Percentiles rank a stretch among this genome's conserved stretches.
phyloP scores from a whole-genome alignment of 2,113 vertebrate species.

The Melanocharis versteri region DNA sequence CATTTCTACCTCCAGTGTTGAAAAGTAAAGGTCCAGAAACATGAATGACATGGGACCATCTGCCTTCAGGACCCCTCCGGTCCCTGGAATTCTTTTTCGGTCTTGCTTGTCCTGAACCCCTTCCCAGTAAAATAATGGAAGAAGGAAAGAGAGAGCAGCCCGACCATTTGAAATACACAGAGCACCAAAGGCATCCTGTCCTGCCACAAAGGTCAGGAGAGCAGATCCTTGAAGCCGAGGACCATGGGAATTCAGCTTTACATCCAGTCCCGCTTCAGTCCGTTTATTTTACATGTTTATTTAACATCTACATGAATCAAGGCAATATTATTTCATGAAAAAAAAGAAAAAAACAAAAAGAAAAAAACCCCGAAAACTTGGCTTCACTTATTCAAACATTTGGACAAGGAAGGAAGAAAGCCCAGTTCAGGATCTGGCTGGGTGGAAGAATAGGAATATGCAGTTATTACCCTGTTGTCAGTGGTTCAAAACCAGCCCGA shows the following conservation, averaged over 20 bases:
- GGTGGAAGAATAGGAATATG: conserved; percentile 12
- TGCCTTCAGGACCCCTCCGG: background rate
- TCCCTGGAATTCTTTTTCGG: background rate
- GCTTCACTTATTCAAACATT: conserved; percentile 58
- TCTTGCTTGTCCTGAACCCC: background rate
- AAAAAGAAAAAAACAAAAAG: background rate
- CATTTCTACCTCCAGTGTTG: background rate
- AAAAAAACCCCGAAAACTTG: conserved; percentile 29
- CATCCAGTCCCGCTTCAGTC: background rate
- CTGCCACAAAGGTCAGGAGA: background rate
- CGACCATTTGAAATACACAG: background rate
- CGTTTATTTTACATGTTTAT: conserved; percentile 41
- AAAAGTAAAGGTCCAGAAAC: background rate
- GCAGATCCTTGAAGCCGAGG: background rate
- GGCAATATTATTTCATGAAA: conserved; percentile 29
- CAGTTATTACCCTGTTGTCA: conserved; percentile 4
- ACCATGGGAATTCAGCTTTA: conserved; percentile 46
- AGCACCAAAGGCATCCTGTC: background rate
- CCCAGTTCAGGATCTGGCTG: conserved; percentile 15
- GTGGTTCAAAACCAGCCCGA: background rate
- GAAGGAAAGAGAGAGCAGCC: background rate
- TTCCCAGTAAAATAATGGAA: background rate
- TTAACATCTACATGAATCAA: conserved; percentile 52
- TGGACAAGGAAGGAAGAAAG: conserved; percentile 52
- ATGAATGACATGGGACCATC: background rate